Conservation (phyloP, 2,113 vertebrate species). For the Hemichromis elongatus region DNA sequence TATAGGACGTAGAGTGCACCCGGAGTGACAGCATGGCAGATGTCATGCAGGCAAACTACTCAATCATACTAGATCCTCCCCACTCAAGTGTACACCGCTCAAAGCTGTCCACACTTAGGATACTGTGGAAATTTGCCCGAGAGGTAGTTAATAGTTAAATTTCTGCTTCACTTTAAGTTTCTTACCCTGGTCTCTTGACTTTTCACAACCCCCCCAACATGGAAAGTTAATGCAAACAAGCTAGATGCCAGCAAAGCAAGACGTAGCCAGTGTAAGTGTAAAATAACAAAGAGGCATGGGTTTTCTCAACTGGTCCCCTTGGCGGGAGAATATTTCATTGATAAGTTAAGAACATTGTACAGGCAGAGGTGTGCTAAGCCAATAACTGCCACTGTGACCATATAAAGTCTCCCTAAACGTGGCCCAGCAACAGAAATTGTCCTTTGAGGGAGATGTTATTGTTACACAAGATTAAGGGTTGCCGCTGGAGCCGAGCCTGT, state of each 20-base stretch:
- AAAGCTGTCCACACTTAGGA: slow-evolving; percentile 28
- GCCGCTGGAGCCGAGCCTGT: not conserved
- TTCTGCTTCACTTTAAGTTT: not conserved
- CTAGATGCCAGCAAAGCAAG: not conserved
- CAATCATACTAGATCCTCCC: not conserved
- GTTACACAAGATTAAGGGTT: slow-evolving; percentile 24
- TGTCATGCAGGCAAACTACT: not conserved
- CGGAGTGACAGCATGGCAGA: not conserved
- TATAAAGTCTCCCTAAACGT: slow-evolving; percentile 64
- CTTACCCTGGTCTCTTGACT: not conserved
- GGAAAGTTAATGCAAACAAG: not conserved
- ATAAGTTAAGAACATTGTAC: slow-evolving; percentile 18
- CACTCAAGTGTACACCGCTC: not conserved
- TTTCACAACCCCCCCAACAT: not conserved
- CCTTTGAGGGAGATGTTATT: slow-evolving; percentile 67
- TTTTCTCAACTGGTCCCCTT: not conserved
- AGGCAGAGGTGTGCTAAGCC: not conserved
- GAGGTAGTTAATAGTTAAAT: not conserved
- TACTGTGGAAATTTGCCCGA: slow-evolving; percentile 4
- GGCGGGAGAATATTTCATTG: slow-evolving; percentile 20
- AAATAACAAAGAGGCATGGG: not conserved
- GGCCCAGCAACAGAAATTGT: slow-evolving; percentile 7
- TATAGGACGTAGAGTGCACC: not conserved
- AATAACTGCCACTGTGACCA: slow-evolving; percentile 44
- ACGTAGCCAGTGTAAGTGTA: not conserved